A percentile compares a stretch with the other conserved stretches of the same genome.
Conservation (phyloP, 2,888 invertebrate genomes). For the Chalcis sispes region DNA sequence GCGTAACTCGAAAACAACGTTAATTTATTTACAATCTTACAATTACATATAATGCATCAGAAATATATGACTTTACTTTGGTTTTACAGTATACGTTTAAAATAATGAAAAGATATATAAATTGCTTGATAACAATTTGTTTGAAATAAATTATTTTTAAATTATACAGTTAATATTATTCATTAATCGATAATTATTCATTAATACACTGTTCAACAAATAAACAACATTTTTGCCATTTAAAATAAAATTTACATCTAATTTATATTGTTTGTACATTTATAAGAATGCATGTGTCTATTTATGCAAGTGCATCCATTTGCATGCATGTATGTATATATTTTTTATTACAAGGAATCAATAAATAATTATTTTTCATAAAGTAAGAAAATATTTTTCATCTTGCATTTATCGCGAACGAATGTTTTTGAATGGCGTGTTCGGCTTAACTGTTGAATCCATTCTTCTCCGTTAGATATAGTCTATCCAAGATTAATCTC, state of each 20-base stretch:
- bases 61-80: conserved; percentile 41
- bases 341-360: no score
- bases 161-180: no score
- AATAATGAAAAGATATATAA: conserved; percentile 9
- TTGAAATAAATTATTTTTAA: conserved; percentile 31
- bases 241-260: no score
- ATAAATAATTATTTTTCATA: no score
- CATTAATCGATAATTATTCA: no score
- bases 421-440: conserved; percentile 1
- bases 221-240: no score
- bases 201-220: no score
- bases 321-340: no score
- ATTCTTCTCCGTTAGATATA: background rate
- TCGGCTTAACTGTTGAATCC: background rate
- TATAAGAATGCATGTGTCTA: background rate
- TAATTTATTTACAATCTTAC: conserved; percentile 51
- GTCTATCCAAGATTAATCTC: background rate
- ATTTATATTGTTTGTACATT: background rate
- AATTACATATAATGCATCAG: conserved; percentile 14
- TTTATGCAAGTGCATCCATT: no score
- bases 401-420: background rate
- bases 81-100: conserved; percentile 33
- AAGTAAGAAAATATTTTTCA: no score
- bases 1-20: conserved; percentile 9
- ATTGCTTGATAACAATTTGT: background rate